Base-by-base conservation (phyloP, 2,113 vertebrate genomes). In the Gnathonemus longibarbis region DNA sequence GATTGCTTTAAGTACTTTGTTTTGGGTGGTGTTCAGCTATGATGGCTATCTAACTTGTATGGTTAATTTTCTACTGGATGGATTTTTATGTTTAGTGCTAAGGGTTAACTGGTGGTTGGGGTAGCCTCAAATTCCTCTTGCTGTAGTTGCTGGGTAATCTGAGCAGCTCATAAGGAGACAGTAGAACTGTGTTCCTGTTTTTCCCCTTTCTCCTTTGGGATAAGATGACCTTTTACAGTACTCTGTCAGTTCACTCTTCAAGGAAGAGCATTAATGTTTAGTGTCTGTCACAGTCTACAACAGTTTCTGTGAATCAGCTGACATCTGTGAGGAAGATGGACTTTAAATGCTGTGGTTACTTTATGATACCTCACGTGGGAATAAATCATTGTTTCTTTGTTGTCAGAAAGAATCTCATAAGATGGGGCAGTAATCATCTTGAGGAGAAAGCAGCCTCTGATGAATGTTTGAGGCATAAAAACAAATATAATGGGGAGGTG, bases 131-230 rank as follows among this genome's bases (percentile, higher is more conserved):
- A 80, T 80, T 80, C 31, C 17, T 74, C 11, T 62, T 77, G 24
- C 46, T 46, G 62, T 62, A 11, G 62, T 89, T 89, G 88, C 88
- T 48, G 58, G 62, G 88, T 46, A 62, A 89, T 27, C 35, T 52
- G 49, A 53, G 85, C 24, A 87, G 27, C 85, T 87, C 2, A n/a
- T 35, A 24, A 77, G 45, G 10, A 27, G 88, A 70, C 17, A n/a
- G 45, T 31, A 15, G 46, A 89, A 24, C 45, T 46, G 45, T 45
- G 45, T 80, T 80, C 4, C 74, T 8, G 13, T 39, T 42, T 48
- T 49, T 15, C 5, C 58, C 46, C 45, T 46, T 35, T 62, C 13
- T 62, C 42, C 2, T 88, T 21, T 66, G 87, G 53, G 56, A 21
- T 42, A 15, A 58, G 35, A 58, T 42, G 87, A 35, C 9, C 19